Evolutionary conservation across 1,140 invertebrate species (phyloP), one percentile per base, ranked within the genome.

Genomic region (Caenorhabditis inopinata): DNA sequence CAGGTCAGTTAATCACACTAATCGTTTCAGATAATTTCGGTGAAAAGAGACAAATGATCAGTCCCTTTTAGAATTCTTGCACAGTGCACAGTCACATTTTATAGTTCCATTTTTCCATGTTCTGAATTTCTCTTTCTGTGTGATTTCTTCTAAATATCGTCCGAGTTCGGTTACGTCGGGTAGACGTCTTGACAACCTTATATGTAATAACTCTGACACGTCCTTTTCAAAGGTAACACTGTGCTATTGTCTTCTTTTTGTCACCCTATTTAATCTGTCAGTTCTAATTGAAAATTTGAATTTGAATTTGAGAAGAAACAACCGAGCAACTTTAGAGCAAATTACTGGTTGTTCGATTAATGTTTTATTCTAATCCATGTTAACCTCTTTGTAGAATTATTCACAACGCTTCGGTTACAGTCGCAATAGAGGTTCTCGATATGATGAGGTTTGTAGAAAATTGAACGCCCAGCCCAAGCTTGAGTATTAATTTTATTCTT

Each of bases 381-480:
- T 32, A 68, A 68, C 58, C 58, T 68, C 58, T 68, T 68, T 68
- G 58, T 68, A 68, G 58, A 68, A 68, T 32, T 68, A 68, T 68
- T 68, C 58, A 32, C 58, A 68, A 29, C 58, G 58, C 58, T 68
- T 68, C 32, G 58, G 58, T 68, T 68, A 68, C 58, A 68, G 58
- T 68, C 58, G 58, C 58, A 42, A 68, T 68, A 68, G 58, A 68
- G 58, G 58, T 68, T 68, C 58, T 68, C 58, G 58, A 68, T 68
- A 68, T 68, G 58, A 68, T 68, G 58, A 68, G 58, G 58, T 68
- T 68, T 68, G 58, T 68, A 68, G 58, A 68, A 68, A 68, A 21
- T 68, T 32, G n/a, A 68, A 68, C 58, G 58, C 32, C 76, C 76
- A 53, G 48, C 48, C 46, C 76, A 27, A 42, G 48, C 76, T 42